Conservation (phyloP, 2,888 invertebrate species). For the Hyles lineata region DNA sequence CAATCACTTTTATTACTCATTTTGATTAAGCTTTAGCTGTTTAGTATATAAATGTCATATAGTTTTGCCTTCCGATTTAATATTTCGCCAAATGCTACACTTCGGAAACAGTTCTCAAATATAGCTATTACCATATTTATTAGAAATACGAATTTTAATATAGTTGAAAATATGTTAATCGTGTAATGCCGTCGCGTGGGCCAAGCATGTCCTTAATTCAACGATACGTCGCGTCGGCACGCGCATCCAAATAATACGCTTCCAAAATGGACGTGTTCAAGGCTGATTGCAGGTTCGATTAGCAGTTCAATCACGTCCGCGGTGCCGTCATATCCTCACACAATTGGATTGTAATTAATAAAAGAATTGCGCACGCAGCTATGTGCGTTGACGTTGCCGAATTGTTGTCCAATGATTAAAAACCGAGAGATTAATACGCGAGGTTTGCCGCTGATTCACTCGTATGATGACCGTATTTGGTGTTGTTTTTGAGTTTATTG, state of each 20-base stretch:
- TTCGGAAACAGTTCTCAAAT: too few relatives aligned
- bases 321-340: constrained; percentile 83
- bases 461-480: neutral
- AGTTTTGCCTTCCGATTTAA: too few relatives aligned
- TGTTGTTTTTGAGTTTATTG: constrained; percentile 20
- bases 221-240: constrained; percentile 55
- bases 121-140: too few relatives aligned
- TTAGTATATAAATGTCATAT: too few relatives aligned
- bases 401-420: constrained; percentile 14
- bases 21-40: too few relatives aligned
- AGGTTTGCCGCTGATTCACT: constrained; percentile 10
- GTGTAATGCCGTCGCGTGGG: constrained; percentile 18
- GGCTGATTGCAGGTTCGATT: constrained; percentile 73
- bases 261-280: constrained; percentile 68
- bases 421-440: constrained; percentile 9
- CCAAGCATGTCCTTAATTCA: constrained; percentile 31
- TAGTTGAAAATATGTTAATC: too few relatives aligned
- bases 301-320: constrained; percentile 78
- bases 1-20: too few relatives aligned
- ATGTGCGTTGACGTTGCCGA: constrained; percentile 69
- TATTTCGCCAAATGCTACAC: too few relatives aligned
- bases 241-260: constrained; percentile 54
- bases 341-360: constrained; percentile 82
- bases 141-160: neutral
- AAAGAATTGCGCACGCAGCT: constrained; percentile 77